Evolutionary conservation across 2,797 vertebrate species (phyloP).

Genomic region (Adelosebastes latens): DNA sequence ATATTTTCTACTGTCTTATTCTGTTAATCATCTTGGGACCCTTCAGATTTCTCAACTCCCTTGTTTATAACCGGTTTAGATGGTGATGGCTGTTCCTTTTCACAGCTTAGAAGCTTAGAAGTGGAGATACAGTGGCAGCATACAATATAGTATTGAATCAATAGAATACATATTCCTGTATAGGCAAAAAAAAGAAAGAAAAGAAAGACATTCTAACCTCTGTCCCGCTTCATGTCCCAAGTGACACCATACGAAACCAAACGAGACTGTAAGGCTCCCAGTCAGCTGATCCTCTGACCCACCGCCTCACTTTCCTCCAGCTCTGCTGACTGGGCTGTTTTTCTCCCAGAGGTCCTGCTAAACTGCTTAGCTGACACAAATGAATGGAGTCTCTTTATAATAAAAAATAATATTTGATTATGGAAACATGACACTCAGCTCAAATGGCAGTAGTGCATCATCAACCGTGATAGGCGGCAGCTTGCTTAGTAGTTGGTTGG

Average conservation of each 20-base stretch:
- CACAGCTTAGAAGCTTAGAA: background rate
- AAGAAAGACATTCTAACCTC: conserved; percentile 1
- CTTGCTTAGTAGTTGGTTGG: conserved; percentile 18
- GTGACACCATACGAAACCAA: conserved; percentile 17
- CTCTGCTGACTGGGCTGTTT: conserved; percentile 30
- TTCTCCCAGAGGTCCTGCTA: conserved; percentile 16
- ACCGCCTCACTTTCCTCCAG: conserved; percentile 9
- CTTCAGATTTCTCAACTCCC: background rate
- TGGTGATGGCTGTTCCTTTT: background rate
- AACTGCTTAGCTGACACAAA: conserved; percentile 45
- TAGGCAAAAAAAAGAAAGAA: background rate
- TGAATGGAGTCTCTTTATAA: conserved; percentile 15
- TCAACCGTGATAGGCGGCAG: conserved; percentile 1
- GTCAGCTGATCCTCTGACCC: conserved; percentile 39
- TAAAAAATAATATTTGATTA: conserved; percentile 3
- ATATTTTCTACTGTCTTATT: background rate
- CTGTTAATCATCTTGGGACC: background rate
- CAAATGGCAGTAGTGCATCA: background rate
- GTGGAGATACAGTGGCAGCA: background rate
- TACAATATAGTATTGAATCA: background rate
- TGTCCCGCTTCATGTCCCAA: background rate
- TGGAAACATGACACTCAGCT: conserved; percentile 8
- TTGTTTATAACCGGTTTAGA: background rate
- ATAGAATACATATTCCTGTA: background rate
- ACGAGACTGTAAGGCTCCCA: background rate